A percentile compares a stretch with the other conserved stretches of the same genome.
Conservation (phyloP, 1,140 invertebrate species). For the Panagrolaimus sp. region DNA sequence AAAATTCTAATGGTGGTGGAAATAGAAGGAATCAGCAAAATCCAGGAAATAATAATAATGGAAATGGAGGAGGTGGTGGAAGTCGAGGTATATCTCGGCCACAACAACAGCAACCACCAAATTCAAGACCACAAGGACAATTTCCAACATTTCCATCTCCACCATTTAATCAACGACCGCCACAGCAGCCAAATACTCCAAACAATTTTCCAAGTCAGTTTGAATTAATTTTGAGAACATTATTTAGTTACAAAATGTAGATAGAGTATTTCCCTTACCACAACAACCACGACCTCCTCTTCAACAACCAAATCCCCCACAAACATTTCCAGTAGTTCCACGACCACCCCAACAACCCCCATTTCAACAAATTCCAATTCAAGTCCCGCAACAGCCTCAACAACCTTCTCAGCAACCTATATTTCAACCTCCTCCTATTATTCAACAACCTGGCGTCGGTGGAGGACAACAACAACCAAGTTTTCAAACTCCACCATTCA, state of each 20-base stretch:
- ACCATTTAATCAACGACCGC: too few relatives aligned
- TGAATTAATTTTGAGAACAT: background rate
- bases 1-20: too few relatives aligned
- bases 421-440: background rate
- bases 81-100: too few relatives aligned
- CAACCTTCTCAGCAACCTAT: conserved; percentile 14
- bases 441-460: background rate
- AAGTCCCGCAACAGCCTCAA: background rate
- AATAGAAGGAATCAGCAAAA: too few relatives aligned
- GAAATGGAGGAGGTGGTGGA: background rate
- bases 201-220: too few relatives aligned
- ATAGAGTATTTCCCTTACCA: background rate
- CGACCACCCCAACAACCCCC: background rate
- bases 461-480: background rate
- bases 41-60: background rate
- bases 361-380: too few relatives aligned
- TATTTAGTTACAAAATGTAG: background rate
- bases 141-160: too few relatives aligned
- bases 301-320: background rate
- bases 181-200: too few relatives aligned
- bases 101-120: too few relatives aligned
- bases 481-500: conserved; percentile 1
- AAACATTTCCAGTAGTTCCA: background rate
- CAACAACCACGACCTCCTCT: conserved; percentile 3
- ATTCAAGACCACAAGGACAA: too few relatives aligned